Base-by-base conservation (phyloP, 2,113 vertebrate species). In the Macroglossus sobrinus region DNA sequence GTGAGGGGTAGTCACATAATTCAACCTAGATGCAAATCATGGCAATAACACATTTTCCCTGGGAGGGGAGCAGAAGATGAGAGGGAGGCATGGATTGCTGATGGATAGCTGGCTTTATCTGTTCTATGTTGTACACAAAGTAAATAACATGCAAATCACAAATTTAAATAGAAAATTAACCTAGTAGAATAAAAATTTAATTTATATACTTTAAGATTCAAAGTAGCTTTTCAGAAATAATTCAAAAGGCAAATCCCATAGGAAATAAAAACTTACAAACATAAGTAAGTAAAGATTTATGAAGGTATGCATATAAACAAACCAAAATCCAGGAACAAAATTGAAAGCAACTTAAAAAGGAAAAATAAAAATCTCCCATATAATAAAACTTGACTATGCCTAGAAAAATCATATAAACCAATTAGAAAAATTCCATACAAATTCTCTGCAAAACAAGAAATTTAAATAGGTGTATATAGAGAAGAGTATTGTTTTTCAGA, bases 131-230 rank as follows among this genome's bases (percentile, higher is more conserved):
- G 26, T 75, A 19, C 7, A 63, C 1, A n/a, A 86, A 43, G 61
- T 72, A 80, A 85, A 68, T 33, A 19, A 19, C 7, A 45, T 3
- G 3, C 33, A 28, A n/a, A 19, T 53, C 24, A 50, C 4, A 8
- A 55, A 71, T 43, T 40, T 82, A 82, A 63, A 88, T 84, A 69
- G 21, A 12, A 92, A 78, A 7, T 72, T 57, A 63, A 66, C 8
- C 74, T 43, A 61, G 5, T 33, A 40, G 33, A 84, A 91, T 69
- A 75, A 28, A 45, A 38, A 16, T 40, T 75, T 3, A 21, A 55
- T 80, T 71, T 19, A 57, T 35, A 7, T 3, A 69, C 22, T 84
- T 79, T 59, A 72, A 9, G 28, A 50, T n/a, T 68, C 33, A 69
- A 84, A 45, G 11, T 35, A 19, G 28, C 2, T 4, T 50, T 71